Base-by-base conservation (phyloP, 2,888 invertebrate genomes). In the Geophilus truncorum region DNA sequence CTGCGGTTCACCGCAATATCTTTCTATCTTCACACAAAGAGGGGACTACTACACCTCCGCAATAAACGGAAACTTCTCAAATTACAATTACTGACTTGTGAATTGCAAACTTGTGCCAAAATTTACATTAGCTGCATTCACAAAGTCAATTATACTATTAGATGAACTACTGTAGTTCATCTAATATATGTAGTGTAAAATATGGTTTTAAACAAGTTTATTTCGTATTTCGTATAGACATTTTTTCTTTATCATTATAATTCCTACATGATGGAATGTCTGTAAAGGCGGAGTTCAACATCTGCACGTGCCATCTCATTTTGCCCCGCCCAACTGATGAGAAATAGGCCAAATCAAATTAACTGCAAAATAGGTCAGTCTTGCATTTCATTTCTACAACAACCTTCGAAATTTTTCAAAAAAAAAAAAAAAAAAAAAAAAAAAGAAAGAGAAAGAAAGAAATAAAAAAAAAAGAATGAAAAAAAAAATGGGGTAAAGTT, bases 321-420 rank as follows among this genome's bases (percentile, higher is more conserved):
- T 70, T 28, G 70, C 70, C 70, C 70, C 70, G 70, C 70, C 70
- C 70, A 70, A 70, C 70, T 5, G 70, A 25, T 70, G 70, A 70
- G 28, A 70, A 70, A 70, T 70, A 70, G 70, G 70, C 70, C 70
- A 70, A 70, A 70, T 70, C 70, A 25, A 70, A 70, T 70, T 70
- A 70, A 28, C 25, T 12, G 3, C 28, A 5, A 70, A 25, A 1
- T 70, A 25, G 70, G 70, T 70, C 70, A 70, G 23, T 62, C 36
- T 81, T 45, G 4, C 51, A 18, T 34, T 77, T 76, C 18, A 81
- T 70, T 23, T 36, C 76, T n/a, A 79, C 36, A 82, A 83, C 83
- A 78, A 82, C 77, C 45, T 80, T 70, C 10, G n/a, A 18, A 15
- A 4, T 77, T 23, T 79, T 21, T 23, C 62, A 82, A 76, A 70